Base-by-base conservation (phyloP, 1,140 invertebrate species). In the Mesaphorura yosii region DNA sequence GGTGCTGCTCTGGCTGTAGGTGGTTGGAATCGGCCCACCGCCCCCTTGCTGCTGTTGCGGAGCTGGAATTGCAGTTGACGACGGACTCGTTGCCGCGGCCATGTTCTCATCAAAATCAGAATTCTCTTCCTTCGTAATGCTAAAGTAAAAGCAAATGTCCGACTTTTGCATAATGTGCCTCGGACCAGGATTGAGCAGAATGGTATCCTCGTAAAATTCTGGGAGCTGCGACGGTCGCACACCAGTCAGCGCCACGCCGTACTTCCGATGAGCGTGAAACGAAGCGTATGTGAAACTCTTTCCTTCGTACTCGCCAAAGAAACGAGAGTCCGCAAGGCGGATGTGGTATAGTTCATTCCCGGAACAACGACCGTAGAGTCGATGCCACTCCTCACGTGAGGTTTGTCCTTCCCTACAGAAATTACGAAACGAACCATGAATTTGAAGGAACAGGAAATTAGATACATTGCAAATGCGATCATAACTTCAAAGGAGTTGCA, bases 311-410 rank as follows among this genome's bases (percentile, higher is more conserved):
- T 98, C 93, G 3, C 91, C 89, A 65, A 98, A 98, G 73, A 98
- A 98, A 17, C 91, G 79, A 64, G 88, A 93, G 68, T 97, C 91
- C 15, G 84, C 85, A 25, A 97, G 78, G 50, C 85, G 79, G 62
- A 98, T 97, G 70, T 97, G 91, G 73, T 98, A 98, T 65, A 98
- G 97, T 75, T 98, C 94, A 71, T 98, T 98, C 54, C 93, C 94
- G 2, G 92, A 96, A 71, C 93, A 96, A 66, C 90, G 85, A n/a
- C 93, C 94, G 69, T 98, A 98, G 4, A 96, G 72, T 44, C 88
- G 77, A 68, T 97, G 93, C 94, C 94, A 98, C 69, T 96, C 89
- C 73, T 97, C 93, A 48, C 84, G 82, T 1, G 91, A 95, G 61
- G 89, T 88, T 70, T 96, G 90, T 1, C 94, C 94, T 74, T 98